Evolutionary conservation across 2,888 invertebrate species (phyloP), one percentile per base, ranked within the genome.

Genomic region (Tribolium freemani): DNA sequence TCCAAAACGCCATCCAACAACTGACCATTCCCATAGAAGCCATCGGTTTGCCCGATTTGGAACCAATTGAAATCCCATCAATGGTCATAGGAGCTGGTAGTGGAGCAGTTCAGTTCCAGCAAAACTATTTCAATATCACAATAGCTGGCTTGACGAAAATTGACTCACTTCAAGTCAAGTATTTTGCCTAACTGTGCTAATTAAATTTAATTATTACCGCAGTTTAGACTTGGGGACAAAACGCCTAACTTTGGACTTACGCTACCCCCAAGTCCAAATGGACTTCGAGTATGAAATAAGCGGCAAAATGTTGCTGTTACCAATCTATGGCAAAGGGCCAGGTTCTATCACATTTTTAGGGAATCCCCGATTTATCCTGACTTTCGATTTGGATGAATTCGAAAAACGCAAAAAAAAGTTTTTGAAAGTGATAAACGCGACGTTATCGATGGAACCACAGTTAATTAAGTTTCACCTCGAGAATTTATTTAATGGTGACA

Each of bases 401-500:
- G 5, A 20, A 9, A 57, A 50, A 26, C 45, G 46, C 6, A 58
- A 26, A 1, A 57, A 46, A 26, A 68, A 57, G 13, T 38, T 50
- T 26, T 16, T 46, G 3, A 68, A 58, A 21, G 21, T 58, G 5
- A 6, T 2, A 16, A 10, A 61, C 21, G 16, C 5, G 0, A 48
- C 26, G 3, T 26, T 46, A 4, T 8, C 6, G 2, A 5, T 58
- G 45, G 16, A 6, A 9, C 58, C 58, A 1, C 13, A 45, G 9
- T 8, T 11, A 13, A 20, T 58, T 6, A 0, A 45, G 1, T 85
- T 91, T 73, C 80, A 90, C 60, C 93, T 93, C 80, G 88, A 90
- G n/a, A 92, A 93, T 82, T 88, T 93, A 0, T 93, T 80, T 20
- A 77, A 77, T 38, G 78, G 78, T 5, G 77, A 80, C 51, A 50